Base-by-base conservation (phyloP, 2,113 vertebrate genomes). In the Pollimyrus isidori region DNA sequence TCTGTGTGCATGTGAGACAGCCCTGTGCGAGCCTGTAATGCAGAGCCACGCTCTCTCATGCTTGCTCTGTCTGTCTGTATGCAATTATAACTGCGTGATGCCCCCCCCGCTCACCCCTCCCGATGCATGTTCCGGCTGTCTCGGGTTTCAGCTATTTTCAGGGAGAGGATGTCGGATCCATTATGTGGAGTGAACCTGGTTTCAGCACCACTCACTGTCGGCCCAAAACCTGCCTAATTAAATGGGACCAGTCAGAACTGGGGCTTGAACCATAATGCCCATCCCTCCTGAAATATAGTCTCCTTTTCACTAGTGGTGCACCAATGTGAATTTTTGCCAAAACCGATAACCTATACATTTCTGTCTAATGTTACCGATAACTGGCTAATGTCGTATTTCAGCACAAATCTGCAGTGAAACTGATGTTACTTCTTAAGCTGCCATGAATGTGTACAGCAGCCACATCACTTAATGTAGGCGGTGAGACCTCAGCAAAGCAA, bases 51-150 rank as follows among this genome's bases (percentile, higher is more conserved):
- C 96, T 97, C 97, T 95, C 96, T 96, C 95, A 96, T 94, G 96
- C 94, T 95, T 3, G 3, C 62, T 65, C 62, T 65, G 23, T 11
- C 96, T 96, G 97, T 96, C 96, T 97, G 97, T 96, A 96, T 97
- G 96, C 98, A 98, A 98, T 99, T 98, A 97, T 95, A 98, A 95
- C 97, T 97, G 97, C 97, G 97, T 98, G 97, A 96, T 96, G 95
- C 91, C 49, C 92, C 84, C 52, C 91, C 90, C 7, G 65, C 89
- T 91, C 86, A 23, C 42, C 39, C 89, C 91, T 87, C 50, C 35
- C 39, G 15, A 58, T 89, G 87, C 85, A 82, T 58, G 89, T 92
- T 86, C 90, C 46, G 86, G 88, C 92, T 90, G 84, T 92, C 89
- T 91, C 91, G 92, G 89, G 91, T 93, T 86, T 84, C 90, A 88